Percentiles rank a stretch among this genome's conserved stretches.
Evolutionary conservation across 2,888 invertebrate genomes (phyloP).

Genomic region (Ormyrus pomaceus): DNA sequence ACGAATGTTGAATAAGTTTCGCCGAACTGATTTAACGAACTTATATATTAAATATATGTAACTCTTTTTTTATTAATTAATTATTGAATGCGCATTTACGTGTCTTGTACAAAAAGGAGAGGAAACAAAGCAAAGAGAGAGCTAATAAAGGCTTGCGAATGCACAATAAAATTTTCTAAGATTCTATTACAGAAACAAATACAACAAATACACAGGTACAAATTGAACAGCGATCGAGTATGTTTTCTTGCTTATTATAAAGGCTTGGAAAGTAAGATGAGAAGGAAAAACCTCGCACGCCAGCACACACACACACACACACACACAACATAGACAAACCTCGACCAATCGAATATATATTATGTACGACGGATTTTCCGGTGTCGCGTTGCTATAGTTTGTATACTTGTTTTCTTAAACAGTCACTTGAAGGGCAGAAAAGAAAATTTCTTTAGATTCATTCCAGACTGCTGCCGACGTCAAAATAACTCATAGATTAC

Average conservation of each 20-base stretch:
- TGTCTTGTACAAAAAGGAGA: conserved; percentile 40
- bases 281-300: conserved; percentile 17
- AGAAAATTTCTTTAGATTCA: conserved; percentile 20
- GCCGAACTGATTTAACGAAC: conserved; percentile 54
- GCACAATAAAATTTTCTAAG: conserved; percentile 32
- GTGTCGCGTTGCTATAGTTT: conserved; percentile 45
- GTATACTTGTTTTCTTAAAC: background rate
- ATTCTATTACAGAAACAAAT: no score
- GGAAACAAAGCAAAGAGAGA: background rate
- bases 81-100: conserved; percentile 22
- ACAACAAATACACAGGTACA: no score
- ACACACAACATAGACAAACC: conserved; percentile 9
- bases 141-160: conserved; percentile 12
- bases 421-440: conserved; percentile 10
- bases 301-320: background rate
- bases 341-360: conserved; percentile 28
- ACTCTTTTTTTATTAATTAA: conserved; percentile 27
- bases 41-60: background rate
- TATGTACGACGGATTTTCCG: conserved; percentile 50
- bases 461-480: conserved; percentile 48
- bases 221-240: no score
- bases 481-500: background rate
- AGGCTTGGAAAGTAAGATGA: conserved; percentile 26
- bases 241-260: conserved; percentile 15
- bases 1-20: conserved; percentile 46